A percentile compares a stretch with the other conserved stretches of the same genome.
These are phyloP conservation scores for Acrocephalus arundinaceus DNA, from an alignment of 2,113 vertebrate species.

Conservation along the genomic window DNA sequence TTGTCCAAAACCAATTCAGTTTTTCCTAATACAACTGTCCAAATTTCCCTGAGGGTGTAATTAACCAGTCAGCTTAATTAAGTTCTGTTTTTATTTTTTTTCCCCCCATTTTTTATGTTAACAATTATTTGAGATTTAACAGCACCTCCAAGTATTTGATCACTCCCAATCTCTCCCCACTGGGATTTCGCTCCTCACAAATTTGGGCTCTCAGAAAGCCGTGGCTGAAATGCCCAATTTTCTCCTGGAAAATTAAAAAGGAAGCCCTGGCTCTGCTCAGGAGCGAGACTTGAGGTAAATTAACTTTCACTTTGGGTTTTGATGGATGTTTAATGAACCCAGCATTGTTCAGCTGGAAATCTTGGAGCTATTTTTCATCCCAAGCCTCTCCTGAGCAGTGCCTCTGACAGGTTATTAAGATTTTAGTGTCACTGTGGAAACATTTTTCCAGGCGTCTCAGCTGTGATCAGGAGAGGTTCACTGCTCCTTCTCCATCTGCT, in stretches of 20 bases:
- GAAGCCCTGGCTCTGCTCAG: neutral
- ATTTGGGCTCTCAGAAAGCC: neutral
- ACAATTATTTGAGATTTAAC: neutral
- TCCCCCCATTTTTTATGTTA: neutral
- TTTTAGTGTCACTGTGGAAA: slow-evolving; percentile 55
- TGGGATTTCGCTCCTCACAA: neutral
- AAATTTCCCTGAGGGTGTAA: neutral
- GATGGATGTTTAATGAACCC: slow-evolving; percentile 46
- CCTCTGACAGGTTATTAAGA: slow-evolving; percentile 40
- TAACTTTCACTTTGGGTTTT: slow-evolving; percentile 51
- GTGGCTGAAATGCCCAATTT: neutral
- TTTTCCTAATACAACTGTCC: neutral
- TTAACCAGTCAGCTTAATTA: neutral
- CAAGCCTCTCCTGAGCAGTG: neutral
- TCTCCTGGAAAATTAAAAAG: slow-evolving; percentile 18
- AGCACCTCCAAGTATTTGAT: neutral
- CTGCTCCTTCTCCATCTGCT: neutral
- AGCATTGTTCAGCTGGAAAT: slow-evolving; percentile 45
- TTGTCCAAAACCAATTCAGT: neutral
- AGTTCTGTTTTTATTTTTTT: neutral
- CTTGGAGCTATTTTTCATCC: slow-evolving; percentile 36
- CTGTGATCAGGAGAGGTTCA: neutral
- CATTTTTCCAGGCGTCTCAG: slow-evolving; percentile 20
- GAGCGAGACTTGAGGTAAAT: slow-evolving; percentile 29
- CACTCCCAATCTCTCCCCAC: neutral